A percentile compares a stretch with the other conserved stretches of the same genome.
Evolutionary conservation across 2,888 invertebrate genomes (phyloP).

Genomic region (Xylota segnis): DNA sequence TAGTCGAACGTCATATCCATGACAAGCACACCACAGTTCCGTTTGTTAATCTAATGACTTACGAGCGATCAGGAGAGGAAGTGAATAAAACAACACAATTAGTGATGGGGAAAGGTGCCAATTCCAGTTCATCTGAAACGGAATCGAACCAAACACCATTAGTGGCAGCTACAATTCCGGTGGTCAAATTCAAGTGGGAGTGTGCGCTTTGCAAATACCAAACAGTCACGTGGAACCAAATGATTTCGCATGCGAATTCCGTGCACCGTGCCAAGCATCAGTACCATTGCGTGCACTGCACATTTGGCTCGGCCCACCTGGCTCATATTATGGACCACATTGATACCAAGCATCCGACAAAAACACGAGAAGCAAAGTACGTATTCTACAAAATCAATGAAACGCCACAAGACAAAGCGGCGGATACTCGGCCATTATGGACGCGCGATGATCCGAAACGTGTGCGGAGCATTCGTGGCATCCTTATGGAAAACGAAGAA

Average conservation of each 20-base stretch:
- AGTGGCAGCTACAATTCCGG: conserved; percentile 32
- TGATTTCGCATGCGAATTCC: conserved; percentile 75
- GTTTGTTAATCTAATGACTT: conserved; percentile 78
- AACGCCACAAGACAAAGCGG: conserved; percentile 57
- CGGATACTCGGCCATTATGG: conserved; percentile 86
- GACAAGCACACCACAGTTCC: conserved; percentile 86
- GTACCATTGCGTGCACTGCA: conserved; percentile 90
- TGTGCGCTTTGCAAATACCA: conserved; percentile 79
- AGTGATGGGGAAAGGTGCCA: conserved; percentile 64
- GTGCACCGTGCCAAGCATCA: conserved; percentile 88
- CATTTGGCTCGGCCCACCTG: conserved; percentile 86
- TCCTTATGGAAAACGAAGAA: conserved; percentile 86
- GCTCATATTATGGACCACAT: conserved; percentile 87
- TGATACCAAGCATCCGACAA: conserved; percentile 86
- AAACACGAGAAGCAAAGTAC: conserved; percentile 78
- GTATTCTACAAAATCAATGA: conserved; percentile 76
- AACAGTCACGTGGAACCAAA: conserved; percentile 72
- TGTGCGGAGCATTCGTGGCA: conserved; percentile 87
- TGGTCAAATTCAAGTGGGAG: conserved; percentile 65
- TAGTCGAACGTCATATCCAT: conserved; percentile 88
- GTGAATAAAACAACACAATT: conserved; percentile 60
- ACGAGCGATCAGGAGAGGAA: conserved; percentile 73
- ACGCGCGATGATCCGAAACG: conserved; percentile 85
- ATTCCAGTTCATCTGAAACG: not conserved
- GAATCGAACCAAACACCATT: conserved; percentile 43